phyloP scores from a whole-genome alignment of 2,113 vertebrate species.

The Craseonycteris thonglongyai region DNA sequence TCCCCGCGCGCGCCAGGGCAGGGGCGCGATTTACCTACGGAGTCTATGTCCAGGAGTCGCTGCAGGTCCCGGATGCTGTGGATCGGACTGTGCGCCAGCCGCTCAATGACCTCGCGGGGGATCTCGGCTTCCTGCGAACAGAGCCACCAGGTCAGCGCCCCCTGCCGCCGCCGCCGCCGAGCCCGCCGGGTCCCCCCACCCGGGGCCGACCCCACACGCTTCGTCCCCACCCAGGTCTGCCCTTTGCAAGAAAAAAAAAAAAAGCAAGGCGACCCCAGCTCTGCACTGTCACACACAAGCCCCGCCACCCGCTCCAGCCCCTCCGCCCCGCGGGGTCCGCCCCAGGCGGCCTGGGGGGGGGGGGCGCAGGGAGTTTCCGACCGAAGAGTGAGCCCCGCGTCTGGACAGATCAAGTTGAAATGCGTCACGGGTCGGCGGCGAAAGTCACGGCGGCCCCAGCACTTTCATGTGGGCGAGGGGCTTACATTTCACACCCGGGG shows the following conservation, averaged over 20 bases:
- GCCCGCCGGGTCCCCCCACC: too few species aligned
- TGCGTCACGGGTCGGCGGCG: constrained; percentile 62
- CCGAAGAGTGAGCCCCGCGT: constrained; percentile 31
- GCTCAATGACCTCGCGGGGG: constrained; percentile 94
- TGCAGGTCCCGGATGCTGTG: constrained; percentile 98
- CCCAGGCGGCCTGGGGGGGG: background rate
- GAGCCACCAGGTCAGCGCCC: constrained; percentile 54
- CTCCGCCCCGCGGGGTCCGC: background rate
- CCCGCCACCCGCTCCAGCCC: background rate
- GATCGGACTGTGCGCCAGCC: constrained; percentile 95
- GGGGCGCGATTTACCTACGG: constrained; percentile 97
- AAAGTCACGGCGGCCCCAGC: constrained; percentile 22
- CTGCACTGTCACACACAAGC: background rate
- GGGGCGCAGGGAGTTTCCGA: background rate
- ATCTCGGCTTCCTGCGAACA: constrained; percentile 90
- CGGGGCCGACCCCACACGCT: background rate
- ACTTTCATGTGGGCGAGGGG: constrained; percentile 32
- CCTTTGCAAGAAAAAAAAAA: background rate
- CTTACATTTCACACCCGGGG: constrained; percentile 55
- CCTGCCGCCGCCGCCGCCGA: background rate
- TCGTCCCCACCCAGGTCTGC: background rate
- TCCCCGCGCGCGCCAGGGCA: constrained; percentile 71
- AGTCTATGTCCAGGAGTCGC: constrained; percentile 98
- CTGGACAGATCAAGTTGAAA: constrained; percentile 56
- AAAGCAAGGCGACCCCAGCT: background rate